Conservation (phyloP, 1,140 invertebrate species). For the Drosophila serrata region DNA sequence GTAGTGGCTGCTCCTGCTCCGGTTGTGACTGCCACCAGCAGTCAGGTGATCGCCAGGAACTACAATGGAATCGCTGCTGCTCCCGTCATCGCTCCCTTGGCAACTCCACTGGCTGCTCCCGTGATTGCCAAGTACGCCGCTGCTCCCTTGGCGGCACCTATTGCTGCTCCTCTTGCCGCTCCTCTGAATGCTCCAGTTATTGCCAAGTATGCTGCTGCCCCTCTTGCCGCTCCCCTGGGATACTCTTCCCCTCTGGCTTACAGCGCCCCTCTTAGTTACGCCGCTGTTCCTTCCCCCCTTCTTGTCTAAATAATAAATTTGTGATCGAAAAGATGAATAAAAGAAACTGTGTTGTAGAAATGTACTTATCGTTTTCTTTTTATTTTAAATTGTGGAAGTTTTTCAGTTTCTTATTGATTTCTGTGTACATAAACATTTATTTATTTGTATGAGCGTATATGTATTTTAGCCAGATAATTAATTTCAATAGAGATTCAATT, state of each 20-base stretch:
- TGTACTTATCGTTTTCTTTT: too few species aligned
- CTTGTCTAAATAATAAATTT: constrained; percentile 2
- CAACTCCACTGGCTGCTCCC: constrained; percentile 39
- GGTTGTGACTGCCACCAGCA: constrained; percentile 85
- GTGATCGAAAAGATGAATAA: neutral
- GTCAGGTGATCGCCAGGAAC: constrained; percentile 85
- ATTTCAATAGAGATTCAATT: too few species aligned
- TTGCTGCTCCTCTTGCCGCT: constrained; percentile 31
- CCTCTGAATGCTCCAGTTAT: too few species aligned
- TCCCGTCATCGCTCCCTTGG: constrained; percentile 39
- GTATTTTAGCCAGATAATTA: too few species aligned
- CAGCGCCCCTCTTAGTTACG: constrained; percentile 1
- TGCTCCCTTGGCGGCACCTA: constrained; percentile 19
- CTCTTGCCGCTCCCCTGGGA: constrained; percentile 8
- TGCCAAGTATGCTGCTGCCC: constrained; percentile 30
- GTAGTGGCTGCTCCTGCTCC: constrained; percentile 73
- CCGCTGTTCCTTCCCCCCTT: neutral
- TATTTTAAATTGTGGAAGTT: too few species aligned
- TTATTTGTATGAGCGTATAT: too few species aligned
- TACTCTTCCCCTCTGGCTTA: constrained; percentile 10
- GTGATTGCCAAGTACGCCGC: constrained; percentile 84
- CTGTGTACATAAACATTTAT: too few species aligned
- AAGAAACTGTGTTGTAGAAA: neutral
- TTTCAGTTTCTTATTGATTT: too few species aligned
- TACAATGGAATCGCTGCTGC: constrained; percentile 83